phyloP scores from a whole-genome alignment of 2,888 invertebrate genomes.

The Lamellibrachia satsuma region DNA sequence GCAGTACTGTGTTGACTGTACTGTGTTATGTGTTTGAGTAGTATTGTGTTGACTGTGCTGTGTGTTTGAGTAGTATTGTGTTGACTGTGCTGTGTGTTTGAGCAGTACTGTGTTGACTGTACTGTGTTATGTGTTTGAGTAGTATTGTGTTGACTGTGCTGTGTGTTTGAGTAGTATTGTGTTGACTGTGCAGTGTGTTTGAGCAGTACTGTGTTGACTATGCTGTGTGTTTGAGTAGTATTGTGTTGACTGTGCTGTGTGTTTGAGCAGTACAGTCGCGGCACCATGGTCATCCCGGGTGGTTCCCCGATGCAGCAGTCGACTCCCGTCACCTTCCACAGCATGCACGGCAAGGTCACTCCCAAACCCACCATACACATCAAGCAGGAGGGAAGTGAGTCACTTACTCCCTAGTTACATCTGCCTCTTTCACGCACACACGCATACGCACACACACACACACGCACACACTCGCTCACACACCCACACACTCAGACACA shows the following conservation, averaged over 20 bases:
- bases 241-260: not conserved
- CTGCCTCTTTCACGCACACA: no score
- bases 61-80: no score
- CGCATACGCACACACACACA: no score
- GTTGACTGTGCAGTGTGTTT: not conserved
- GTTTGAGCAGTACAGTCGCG: constrained; percentile 6
- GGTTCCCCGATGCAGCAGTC: not conserved
- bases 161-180: no score
- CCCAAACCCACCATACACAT: constrained; percentile 58
- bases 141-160: no score
- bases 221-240: not conserved
- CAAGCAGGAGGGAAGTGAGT: constrained; percentile 60
- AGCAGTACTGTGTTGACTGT: no score
- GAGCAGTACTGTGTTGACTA: not conserved
- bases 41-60: not conserved
- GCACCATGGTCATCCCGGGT: not conserved
- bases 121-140: no score
- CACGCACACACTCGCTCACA: no score
- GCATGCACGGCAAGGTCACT: constrained; percentile 22
- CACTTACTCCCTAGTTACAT: not conserved
- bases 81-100: no score
- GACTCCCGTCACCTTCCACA: not conserved
- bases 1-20: not conserved
- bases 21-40: not conserved
- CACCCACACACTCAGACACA: no score